Percentiles rank a stretch among this genome's conserved stretches.
Evolutionary conservation across 2,113 vertebrate genomes (phyloP).

Genomic region (Ursus arctos): DNA sequence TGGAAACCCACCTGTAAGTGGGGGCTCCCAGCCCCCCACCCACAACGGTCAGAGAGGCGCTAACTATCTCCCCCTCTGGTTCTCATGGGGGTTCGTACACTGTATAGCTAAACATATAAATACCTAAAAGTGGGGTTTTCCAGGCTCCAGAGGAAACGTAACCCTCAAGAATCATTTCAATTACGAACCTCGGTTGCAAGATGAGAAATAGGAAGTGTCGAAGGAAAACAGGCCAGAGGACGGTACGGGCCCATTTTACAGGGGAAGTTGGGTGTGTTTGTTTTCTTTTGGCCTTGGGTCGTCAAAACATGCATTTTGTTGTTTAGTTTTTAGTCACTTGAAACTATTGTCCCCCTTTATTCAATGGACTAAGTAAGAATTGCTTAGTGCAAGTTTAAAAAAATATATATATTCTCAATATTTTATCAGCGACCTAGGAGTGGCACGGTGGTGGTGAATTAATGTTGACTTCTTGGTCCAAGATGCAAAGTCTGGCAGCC

Average conservation of each 20-base stretch:
- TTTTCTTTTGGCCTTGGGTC: constrained; percentile 11
- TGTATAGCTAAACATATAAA: background rate
- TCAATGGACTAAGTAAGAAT: background rate
- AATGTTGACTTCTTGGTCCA: background rate
- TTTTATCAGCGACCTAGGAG: background rate
- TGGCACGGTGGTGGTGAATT: background rate
- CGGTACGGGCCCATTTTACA: fast-evolving
- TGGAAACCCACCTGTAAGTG: fast-evolving
- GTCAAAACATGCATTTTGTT: constrained; percentile 17
- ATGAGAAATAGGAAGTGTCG: background rate
- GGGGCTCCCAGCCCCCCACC: fast-evolving
- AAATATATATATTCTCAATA: background rate
- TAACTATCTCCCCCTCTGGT: background rate
- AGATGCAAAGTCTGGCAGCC: background rate
- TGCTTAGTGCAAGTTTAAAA: background rate
- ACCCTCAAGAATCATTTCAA: background rate
- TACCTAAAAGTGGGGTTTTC: background rate
- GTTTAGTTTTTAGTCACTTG: background rate
- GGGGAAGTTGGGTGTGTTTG: background rate
- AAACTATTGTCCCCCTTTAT: constrained; percentile 2
- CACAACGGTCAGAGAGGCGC: background rate
- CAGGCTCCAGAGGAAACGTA: background rate
- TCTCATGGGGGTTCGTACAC: background rate
- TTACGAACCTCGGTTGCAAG: background rate
- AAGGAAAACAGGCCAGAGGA: background rate